Evolutionary conservation across 2,113 vertebrate species (phyloP), one percentile per base, ranked within the genome.

Genomic region (Aegotheles bennettii): DNA sequence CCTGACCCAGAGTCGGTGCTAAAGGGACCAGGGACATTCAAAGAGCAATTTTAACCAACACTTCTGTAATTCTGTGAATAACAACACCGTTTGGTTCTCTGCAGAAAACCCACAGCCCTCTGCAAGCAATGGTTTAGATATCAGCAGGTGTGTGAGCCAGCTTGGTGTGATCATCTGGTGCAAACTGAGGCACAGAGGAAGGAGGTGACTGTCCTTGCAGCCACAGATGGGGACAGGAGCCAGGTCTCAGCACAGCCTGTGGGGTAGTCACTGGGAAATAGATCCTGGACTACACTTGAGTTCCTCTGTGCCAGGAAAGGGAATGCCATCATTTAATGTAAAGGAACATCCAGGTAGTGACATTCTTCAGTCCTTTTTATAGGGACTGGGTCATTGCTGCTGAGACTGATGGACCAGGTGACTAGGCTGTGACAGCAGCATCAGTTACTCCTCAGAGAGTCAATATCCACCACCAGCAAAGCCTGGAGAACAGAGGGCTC

Each of bases 401-500:
- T 1, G 4, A 79, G 10, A 33, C 21, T 64, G 38, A 13, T 42
- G 53, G 61, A 25, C 31, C 9, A 5, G 42, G 20, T 23, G 81
- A 29, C 16, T 47, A 56, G 28, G 18, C 24, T 78, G 38, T 60
- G n/a, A 19, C 31, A 95, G 31, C 51, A 88, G 20, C 25, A 88
- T 18, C 42, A 0, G 0, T n/a, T 71, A 42, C 5, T 51, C 56
- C 28, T 60, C 19, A 42, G n/a, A 79, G 11, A 59, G 35, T 3
- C 38, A 80, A 38, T 29, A 53, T 33, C 19, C 42, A 76, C 40
- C 24, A 71, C 18, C 9, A 67, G 25, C n/a, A 89, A 93, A 71
- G 14, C 38, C 24, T 56, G 68, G 40, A 79, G 26, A 71, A 59
- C 28, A 74, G 47, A 67, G 21, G 16, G 13, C 12, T 91, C 73